Evolutionary conservation across 2,888 invertebrate species (phyloP).

Genomic region (Synergus laeviventris): DNA sequence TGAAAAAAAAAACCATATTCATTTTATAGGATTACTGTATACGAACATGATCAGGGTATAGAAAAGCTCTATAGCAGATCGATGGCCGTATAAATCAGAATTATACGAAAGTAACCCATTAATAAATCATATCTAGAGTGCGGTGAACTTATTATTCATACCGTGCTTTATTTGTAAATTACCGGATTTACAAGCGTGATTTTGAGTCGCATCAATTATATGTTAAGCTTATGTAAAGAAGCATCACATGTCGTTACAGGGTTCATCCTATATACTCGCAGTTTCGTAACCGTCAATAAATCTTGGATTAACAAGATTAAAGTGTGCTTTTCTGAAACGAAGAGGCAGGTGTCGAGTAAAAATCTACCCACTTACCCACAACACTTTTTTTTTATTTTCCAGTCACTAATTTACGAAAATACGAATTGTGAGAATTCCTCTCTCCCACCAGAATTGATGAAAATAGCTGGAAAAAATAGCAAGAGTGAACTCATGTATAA

Average conservation of each 20-base stretch:
- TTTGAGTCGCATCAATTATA: slow-evolving; percentile 46
- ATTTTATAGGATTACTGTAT: neutral
- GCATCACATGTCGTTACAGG: slow-evolving; percentile 12
- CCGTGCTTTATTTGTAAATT: slow-evolving; percentile 15
- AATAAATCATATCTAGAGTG: slow-evolving; percentile 52
- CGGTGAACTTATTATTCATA: slow-evolving; percentile 40
- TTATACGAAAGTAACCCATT: slow-evolving; percentile 6
- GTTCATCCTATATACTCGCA: neutral
- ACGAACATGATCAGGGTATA: neutral
- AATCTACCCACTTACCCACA: neutral
- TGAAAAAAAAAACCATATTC: too few relatives aligned
- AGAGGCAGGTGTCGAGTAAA: slow-evolving; percentile 29
- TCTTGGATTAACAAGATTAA: slow-evolving; percentile 52
- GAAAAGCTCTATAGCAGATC: neutral
- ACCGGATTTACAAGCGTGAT: slow-evolving; percentile 13
- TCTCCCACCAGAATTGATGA: neutral
- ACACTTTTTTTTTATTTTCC: slow-evolving; percentile 38
- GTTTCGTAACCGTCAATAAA: slow-evolving; percentile 45
- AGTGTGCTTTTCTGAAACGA: slow-evolving; percentile 34
- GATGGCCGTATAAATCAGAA: slow-evolving; percentile 3
- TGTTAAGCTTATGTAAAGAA: slow-evolving; percentile 53
- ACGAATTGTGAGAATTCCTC: neutral
- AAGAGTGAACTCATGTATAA: neutral
- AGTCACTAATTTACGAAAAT: neutral
- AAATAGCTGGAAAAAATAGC: neutral